Conservation (phyloP, 2,797 vertebrate genomes). For the Sarcophilus harrisii region DNA sequence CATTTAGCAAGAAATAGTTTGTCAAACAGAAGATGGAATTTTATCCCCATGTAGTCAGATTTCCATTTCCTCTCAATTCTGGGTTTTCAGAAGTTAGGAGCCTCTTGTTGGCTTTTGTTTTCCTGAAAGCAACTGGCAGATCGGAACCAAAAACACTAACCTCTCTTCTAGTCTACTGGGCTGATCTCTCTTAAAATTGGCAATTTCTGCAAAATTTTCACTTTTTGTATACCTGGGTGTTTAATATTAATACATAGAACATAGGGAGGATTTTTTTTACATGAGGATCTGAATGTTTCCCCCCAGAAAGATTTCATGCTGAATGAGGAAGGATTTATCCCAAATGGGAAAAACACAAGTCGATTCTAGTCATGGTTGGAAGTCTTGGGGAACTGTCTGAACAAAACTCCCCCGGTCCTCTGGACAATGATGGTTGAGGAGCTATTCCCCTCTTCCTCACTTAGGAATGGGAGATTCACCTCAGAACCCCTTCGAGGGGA, state of each 20-base stretch:
- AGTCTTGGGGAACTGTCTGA: not conserved
- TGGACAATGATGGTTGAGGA: not conserved
- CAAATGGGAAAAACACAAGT: constrained; percentile 62
- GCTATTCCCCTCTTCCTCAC: not conserved
- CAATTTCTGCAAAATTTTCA: constrained; percentile 17
- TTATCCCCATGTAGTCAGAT: constrained; percentile 54
- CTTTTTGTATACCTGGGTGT: constrained; percentile 65
- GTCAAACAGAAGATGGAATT: constrained; percentile 72
- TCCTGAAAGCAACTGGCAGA: constrained; percentile 67
- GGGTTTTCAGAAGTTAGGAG: constrained; percentile 52
- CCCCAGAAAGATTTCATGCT: constrained; percentile 75
- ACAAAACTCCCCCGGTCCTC: constrained; percentile 14
- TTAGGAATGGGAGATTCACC: constrained; percentile 19
- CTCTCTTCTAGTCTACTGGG: constrained; percentile 56
- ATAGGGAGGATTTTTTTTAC: constrained; percentile 62
- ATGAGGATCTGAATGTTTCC: constrained; percentile 62
- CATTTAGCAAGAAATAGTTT: constrained; percentile 57
- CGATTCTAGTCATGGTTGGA: constrained; percentile 69
- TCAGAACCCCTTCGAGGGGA: not conserved
- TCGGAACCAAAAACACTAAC: constrained; percentile 79
- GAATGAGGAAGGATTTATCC: constrained; percentile 75
- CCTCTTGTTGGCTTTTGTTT: constrained; percentile 66
- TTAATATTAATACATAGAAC: constrained; percentile 18
- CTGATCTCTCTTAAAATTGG: constrained; percentile 47
- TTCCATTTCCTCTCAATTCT: constrained; percentile 80